Percentiles rank a stretch among this genome's conserved stretches.
Conservation (phyloP, 1,140 invertebrate genomes). For the Achatina immaculata region DNA sequence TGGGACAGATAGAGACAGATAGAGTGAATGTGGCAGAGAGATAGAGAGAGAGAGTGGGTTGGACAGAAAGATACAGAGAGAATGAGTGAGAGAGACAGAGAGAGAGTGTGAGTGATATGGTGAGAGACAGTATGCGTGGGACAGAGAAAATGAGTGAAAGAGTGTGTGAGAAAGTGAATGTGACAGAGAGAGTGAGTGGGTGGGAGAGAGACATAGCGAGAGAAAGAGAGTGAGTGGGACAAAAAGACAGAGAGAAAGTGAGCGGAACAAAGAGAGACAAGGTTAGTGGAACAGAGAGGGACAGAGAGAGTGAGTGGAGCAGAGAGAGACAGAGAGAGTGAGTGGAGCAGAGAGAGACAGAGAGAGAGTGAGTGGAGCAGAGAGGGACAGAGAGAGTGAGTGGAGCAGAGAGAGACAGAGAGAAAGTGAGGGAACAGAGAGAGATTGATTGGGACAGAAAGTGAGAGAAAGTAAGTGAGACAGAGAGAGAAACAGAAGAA, state of each 20-base stretch:
- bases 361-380: no score
- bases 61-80: no score
- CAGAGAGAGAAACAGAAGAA: no score
- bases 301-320: background rate
- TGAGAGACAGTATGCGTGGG: no score
- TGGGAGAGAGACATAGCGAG: background rate
- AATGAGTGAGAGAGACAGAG: background rate
- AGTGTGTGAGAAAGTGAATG: background rate
- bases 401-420: background rate
- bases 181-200: background rate
- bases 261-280: background rate
- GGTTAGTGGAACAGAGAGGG: no score
- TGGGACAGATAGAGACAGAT: background rate
- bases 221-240: background rate
- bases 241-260: background rate
- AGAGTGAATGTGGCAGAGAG: background rate
- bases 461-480: background rate
- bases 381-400: background rate
- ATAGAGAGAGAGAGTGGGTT: background rate
- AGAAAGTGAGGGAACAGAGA: no score
- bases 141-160: no score
- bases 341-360: background rate
- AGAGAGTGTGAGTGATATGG: background rate
- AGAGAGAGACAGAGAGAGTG: background rate
- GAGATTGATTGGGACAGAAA: no score